A percentile compares a stretch with the other conserved stretches of the same genome.
phyloP scores from a whole-genome alignment of 2,888 invertebrate genomes.

The Acronicta psi region DNA sequence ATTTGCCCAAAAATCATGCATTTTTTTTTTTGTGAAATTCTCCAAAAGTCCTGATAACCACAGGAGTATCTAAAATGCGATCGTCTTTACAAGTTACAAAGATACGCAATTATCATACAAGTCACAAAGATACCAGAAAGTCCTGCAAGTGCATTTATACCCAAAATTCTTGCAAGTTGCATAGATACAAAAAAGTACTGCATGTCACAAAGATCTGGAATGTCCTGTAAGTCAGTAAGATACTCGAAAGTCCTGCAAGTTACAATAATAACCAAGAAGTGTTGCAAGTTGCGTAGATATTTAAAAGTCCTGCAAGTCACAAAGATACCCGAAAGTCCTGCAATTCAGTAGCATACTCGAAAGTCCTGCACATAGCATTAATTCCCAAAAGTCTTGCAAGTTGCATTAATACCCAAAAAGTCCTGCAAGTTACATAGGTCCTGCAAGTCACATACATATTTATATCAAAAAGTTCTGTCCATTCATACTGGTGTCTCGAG shows the following conservation, averaged over 20 bases:
- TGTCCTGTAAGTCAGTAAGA: slow-evolving; percentile 1
- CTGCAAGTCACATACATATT: not conserved
- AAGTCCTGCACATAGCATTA: slow-evolving; percentile 1
- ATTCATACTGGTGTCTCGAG: slow-evolving; percentile 70
- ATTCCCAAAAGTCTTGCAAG: not conserved
- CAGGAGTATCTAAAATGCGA: too few species aligned
- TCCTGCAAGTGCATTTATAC: not conserved
- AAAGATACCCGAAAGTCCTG: not conserved
- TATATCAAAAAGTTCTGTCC: not conserved
- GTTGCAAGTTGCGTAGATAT: not conserved
- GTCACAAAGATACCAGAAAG: too few species aligned
- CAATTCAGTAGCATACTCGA: too few species aligned
- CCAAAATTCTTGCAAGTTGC: too few species aligned
- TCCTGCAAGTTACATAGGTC: not conserved
- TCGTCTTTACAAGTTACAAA: too few species aligned
- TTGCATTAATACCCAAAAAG: not conserved
- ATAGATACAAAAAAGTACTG: not conserved
- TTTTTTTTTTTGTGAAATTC: too few species aligned
- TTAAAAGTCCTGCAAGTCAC: not conserved
- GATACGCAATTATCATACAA: too few species aligned
- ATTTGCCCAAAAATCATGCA: too few species aligned
- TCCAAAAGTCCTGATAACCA: too few species aligned
- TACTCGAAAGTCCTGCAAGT: not conserved
- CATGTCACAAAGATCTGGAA: not conserved
- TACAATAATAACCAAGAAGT: too few species aligned